These are phyloP conservation scores for Oreochromis mossambicus DNA, from an alignment of 2,797 vertebrate genomes.

Conservation along the genomic window DNA sequence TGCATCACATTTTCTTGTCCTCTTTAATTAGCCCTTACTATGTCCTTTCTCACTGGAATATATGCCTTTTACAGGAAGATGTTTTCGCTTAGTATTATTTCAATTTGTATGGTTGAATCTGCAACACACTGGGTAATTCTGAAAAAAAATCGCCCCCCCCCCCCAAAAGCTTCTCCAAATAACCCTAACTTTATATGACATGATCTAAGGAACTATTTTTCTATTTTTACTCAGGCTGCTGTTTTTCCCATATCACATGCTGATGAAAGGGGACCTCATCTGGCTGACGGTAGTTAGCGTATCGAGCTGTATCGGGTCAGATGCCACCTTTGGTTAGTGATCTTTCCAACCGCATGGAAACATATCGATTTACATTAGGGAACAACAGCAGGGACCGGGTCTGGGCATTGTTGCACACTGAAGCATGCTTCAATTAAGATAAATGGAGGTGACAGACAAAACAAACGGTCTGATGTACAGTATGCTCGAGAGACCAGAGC, in stretches of 20 bases:
- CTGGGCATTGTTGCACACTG: constrained; percentile 27
- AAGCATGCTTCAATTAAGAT: constrained; percentile 53
- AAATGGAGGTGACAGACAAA: constrained; percentile 62
- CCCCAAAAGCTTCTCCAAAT: constrained; percentile 21
- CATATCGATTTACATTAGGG: constrained; percentile 70
- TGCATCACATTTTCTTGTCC: constrained; percentile 4
- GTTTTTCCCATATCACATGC: constrained; percentile 52
- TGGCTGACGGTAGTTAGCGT: constrained; percentile 56
- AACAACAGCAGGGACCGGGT: constrained; percentile 44
- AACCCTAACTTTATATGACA: constrained; percentile 52
- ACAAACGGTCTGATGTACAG: constrained; percentile 27
- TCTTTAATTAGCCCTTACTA: constrained; percentile 22
- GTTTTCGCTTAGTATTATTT: background rate
- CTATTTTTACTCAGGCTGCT: constrained; percentile 52
- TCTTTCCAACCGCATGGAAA: constrained; percentile 70
- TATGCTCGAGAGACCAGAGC: background rate
- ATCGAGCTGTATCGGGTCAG: constrained; percentile 67
- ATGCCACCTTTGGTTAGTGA: constrained; percentile 70
- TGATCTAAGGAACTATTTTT: constrained; percentile 59
- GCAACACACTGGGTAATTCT: background rate
- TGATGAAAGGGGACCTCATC: constrained; percentile 68
- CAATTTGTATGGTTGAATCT: background rate
- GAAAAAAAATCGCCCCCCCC: background rate
- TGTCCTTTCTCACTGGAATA: background rate
- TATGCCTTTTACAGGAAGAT: background rate